Evolutionary conservation across 2,888 invertebrate genomes (phyloP).

Genomic region (Stenodema calcarata): DNA sequence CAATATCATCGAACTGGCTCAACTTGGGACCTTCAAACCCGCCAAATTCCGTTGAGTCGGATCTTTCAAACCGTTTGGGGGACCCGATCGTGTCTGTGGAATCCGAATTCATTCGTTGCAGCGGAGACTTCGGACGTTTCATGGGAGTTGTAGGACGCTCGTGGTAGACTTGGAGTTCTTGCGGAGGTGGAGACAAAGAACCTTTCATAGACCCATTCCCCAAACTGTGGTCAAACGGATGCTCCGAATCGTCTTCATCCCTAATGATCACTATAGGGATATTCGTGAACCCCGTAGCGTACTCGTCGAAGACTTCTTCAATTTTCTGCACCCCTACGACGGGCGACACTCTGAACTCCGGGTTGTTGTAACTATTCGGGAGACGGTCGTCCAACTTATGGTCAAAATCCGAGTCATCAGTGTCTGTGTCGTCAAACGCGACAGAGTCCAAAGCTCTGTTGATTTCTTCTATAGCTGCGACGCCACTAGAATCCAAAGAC

Average conservation of each 20-base stretch:
- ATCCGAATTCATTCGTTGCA: not conserved
- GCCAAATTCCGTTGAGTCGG: conserved; percentile 12
- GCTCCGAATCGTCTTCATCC: not conserved
- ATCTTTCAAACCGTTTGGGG: not conserved
- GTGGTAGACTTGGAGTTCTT: not conserved
- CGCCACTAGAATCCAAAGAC: not conserved
- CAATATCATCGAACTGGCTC: not conserved
- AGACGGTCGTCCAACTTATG: not conserved
- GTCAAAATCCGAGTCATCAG: not conserved
- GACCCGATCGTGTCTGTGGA: not conserved
- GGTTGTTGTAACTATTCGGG: not conserved
- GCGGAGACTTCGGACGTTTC: not conserved
- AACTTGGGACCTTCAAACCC: conserved; percentile 20
- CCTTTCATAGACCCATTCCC: not conserved
- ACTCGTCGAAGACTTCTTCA: conserved; percentile 30
- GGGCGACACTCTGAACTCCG: not conserved
- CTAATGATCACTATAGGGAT: conserved; percentile 9
- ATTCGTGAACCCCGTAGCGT: conserved; percentile 7
- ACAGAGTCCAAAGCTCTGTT: not conserved
- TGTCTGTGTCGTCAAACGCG: not conserved
- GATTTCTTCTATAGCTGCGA: conserved; percentile 21
- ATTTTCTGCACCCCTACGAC: conserved; percentile 19
- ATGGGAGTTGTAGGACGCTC: not conserved
- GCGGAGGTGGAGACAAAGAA: not conserved
- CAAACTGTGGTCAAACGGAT: not conserved